These are phyloP conservation scores for Atherinosoma microstoma DNA, from an alignment of 2,797 vertebrate species.

Conservation along the genomic window DNA sequence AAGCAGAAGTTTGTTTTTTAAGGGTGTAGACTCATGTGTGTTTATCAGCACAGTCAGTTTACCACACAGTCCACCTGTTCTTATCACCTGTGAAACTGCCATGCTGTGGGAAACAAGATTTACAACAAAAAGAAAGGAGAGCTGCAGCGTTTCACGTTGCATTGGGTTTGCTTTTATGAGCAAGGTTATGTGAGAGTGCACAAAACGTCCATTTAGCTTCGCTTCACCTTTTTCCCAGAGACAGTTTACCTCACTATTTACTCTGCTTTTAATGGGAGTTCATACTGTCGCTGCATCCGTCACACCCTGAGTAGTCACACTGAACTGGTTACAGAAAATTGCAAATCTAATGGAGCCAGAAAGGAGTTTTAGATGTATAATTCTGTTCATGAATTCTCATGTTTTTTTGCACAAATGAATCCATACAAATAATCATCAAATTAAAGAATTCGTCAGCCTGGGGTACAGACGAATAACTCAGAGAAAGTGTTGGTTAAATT, in stretches of 20 bases:
- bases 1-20: neutral
- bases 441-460: neutral
- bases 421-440: neutral
- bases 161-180: neutral
- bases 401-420: neutral
- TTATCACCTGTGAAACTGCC: neutral
- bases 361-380: neutral
- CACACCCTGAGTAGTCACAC: neutral
- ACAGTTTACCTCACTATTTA: neutral
- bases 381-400: neutral
- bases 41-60: neutral
- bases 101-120: neutral
- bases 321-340: neutral
- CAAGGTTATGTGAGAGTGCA: neutral
- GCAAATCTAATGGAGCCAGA: neutral
- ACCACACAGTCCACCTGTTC: neutral
- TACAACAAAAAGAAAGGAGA: neutral
- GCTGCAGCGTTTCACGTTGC: neutral
- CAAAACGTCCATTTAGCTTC: neutral
- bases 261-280: neutral
- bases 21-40: neutral
- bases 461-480: neutral
- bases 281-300: neutral
- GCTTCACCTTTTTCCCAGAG: neutral
- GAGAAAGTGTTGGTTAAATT: too few relatives aligned